Evolutionary conservation across 2,797 vertebrate species (phyloP), one percentile per base, ranked within the genome.

Genomic region (Champsocephalus gunnari): DNA sequence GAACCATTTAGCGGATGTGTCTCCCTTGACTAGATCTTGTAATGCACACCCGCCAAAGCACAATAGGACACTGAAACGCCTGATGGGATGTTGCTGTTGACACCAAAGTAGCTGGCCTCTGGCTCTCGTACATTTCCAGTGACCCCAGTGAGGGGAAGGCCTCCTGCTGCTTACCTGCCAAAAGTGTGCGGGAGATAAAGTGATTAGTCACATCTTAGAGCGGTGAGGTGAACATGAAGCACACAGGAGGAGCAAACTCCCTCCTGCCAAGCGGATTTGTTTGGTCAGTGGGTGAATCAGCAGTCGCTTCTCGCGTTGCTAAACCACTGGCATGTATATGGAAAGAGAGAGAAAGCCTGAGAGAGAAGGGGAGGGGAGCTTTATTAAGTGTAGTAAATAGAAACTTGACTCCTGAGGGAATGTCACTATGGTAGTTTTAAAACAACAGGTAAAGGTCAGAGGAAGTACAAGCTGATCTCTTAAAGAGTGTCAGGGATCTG

Each of bases 221-320:
- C 8, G 34, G 8, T 38, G 34, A 38, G 34, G 80, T 84, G 79
- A 89, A 83, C 81, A 81, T 54, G 64, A 87, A 81, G 72, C 65
- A 10, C 77, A 9, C 62, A 70, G 62, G 45, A 64, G 67, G 64
- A 65, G 54, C 13, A 24, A 65, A 59, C 71, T 58, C 51, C 68
- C 43, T 75, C 73, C 68, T 76, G 80, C 71, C 67, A 57, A 81
- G 67, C 55, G 82, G 75, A 87, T 88, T 83, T 85, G 84, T 86
- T 72, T 45, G 43, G 82, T 84, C 85, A 84, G 28, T 65, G 77
- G 87, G 79, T 88, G 87, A 91, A 89, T 90, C 88, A 88, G 84
- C 85, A 73, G 64, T 47, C 45, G 54, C 73, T 61, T 83, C 71
- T 73, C 44, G 66, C 78, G 76, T 81, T 85, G 80, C 55, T 71